phyloP scores from a whole-genome alignment of 2,113 vertebrate species.

The Pachyramphus minor region DNA sequence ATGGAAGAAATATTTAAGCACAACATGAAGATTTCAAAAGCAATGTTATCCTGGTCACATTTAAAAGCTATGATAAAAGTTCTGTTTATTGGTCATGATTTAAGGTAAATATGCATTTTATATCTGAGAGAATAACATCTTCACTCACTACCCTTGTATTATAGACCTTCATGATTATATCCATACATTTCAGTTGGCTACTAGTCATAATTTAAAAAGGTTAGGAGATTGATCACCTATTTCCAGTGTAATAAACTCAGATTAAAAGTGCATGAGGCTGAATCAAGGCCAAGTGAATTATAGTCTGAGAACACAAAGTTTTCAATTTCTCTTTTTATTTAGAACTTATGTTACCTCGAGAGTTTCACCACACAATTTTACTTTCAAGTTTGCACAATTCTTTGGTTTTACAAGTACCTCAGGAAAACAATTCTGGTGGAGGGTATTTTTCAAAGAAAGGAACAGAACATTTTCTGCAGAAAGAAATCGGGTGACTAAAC shows the following conservation, averaged over 20 bases:
- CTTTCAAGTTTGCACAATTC: neutral
- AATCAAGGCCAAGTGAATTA: neutral
- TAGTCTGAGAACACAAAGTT: neutral
- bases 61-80: neutral
- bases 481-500: neutral
- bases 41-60: neutral
- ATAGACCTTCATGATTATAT: neutral
- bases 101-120: neutral
- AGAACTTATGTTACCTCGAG: neutral
- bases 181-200: neutral
- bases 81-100: neutral
- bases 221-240: neutral
- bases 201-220: neutral
- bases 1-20: conserved; percentile 13
- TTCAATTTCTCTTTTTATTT: neutral
- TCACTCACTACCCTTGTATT: neutral
- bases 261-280: neutral
- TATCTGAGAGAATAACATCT: neutral
- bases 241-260: neutral
- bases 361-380: neutral
- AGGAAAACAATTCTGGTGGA: neutral
- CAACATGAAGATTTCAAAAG: conserved; percentile 1
- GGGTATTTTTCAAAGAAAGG: neutral
- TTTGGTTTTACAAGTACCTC: neutral
- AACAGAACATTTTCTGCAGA: neutral